These are phyloP conservation scores for Parazoanthus atlanticus DNA, from an alignment of 92 coral and sea anemone genomes.

Conservation along the genomic window DNA sequence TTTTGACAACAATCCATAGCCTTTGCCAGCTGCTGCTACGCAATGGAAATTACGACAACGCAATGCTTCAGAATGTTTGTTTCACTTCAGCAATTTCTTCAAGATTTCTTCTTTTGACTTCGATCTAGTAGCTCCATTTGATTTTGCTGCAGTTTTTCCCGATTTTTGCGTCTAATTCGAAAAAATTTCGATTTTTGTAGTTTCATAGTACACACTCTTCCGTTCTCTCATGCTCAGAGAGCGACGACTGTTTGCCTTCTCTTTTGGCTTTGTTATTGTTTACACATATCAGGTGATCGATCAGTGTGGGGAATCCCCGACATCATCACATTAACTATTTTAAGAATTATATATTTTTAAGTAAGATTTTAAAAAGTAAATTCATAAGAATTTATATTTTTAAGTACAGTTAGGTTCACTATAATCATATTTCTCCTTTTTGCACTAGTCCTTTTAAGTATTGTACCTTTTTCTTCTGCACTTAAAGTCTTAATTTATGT, in stretches of 20 bases:
- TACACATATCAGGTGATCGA: background rate
- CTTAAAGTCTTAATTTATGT: no score
- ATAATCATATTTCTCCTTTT: no score
- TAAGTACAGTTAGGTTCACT: no score
- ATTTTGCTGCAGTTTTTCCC: background rate
- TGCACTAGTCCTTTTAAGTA: no score
- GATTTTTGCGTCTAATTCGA: background rate
- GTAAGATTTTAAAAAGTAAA: no score
- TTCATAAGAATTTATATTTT: no score
- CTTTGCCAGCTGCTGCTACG: slow-evolving; percentile 14
- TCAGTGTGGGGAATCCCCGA: slow-evolving; percentile 7
- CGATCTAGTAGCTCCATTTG: background rate
- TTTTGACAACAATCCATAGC: background rate
- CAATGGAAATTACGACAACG: slow-evolving; percentile 7
- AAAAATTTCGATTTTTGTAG: background rate
- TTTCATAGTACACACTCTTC: background rate
- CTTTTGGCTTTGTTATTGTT: background rate
- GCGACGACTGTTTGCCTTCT: background rate
- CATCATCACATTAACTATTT: no score
- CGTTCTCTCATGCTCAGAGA: background rate
- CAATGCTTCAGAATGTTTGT: background rate
- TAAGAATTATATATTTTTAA: no score
- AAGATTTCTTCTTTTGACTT: background rate
- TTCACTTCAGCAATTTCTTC: background rate
- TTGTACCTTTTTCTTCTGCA: no score